A percentile compares a stretch with the other conserved stretches of the same genome.
These are phyloP conservation scores for Corythornis cristatus DNA, from an alignment of 2,113 vertebrate genomes.

Conservation along the genomic window DNA sequence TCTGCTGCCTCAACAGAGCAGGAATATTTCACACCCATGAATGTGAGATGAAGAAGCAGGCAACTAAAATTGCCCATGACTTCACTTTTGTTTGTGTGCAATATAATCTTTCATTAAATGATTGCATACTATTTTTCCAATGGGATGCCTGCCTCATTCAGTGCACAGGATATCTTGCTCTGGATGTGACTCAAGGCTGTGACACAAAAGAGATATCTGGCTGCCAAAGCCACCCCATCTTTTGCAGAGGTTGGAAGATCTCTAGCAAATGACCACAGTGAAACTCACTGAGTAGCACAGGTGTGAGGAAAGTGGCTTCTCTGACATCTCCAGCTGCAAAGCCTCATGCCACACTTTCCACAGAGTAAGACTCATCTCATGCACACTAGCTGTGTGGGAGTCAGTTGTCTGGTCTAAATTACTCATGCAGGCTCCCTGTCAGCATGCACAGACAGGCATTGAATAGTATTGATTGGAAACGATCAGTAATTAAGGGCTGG, in stretches of 20 bases:
- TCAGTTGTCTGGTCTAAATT: not conserved
- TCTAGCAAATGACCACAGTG: not conserved
- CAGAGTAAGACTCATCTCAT: not conserved
- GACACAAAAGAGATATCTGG: not conserved
- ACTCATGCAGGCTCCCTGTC: not conserved
- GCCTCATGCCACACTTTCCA: conserved; percentile 5
- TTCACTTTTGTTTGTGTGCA: not conserved
- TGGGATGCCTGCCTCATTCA: not conserved
- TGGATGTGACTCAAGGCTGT: not conserved
- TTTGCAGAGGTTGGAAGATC: not conserved
- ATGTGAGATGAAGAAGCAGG: not conserved
- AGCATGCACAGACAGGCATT: not conserved
- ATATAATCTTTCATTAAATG: not conserved
- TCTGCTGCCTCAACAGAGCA: not conserved
- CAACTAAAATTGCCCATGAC: not conserved
- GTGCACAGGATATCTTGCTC: not conserved
- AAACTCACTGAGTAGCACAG: not conserved
- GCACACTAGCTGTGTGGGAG: not conserved
- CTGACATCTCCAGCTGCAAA: conserved; percentile 2
- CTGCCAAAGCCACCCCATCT: not conserved
- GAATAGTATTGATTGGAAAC: not conserved
- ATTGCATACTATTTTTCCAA: not conserved
- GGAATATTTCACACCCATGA: not conserved
- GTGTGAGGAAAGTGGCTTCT: not conserved
- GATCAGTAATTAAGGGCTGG: not conserved